These are phyloP conservation scores for Rhinatrema bivittatum DNA, from an alignment of 2,797 vertebrate species.

Conservation along the genomic window DNA sequence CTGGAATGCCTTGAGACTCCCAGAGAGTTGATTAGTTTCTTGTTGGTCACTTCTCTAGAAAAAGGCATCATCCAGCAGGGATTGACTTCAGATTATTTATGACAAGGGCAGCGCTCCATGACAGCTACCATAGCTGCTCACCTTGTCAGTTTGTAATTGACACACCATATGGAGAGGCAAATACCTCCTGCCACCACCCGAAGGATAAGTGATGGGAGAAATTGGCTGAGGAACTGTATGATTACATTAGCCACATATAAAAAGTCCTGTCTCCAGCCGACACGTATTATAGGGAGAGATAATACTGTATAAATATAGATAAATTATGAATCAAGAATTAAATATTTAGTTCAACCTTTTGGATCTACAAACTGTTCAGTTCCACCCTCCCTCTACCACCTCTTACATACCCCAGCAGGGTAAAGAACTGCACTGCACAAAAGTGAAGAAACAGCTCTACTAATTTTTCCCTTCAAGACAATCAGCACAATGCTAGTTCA, in stretches of 20 bases:
- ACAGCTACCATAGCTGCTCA: conserved; percentile 1
- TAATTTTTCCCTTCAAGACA: no score
- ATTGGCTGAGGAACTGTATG: conserved; percentile 12
- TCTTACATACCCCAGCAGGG: conserved; percentile 13
- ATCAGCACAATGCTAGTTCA: no score
- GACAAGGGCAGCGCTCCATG: conserved; percentile 3
- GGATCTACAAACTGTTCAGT: conserved; percentile 38
- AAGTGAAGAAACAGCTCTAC: no score
- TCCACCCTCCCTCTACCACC: no score
- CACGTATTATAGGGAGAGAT: conserved; percentile 26
- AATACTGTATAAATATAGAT: conserved; percentile 32
- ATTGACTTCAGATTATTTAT: conserved; percentile 6
- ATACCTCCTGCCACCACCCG: no score
- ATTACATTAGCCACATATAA: conserved; percentile 25
- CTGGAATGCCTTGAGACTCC: no score
- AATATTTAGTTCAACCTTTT: conserved; percentile 38
- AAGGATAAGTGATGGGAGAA: no score
- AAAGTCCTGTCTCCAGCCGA: conserved; percentile 18
- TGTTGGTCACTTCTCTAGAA: not conserved
- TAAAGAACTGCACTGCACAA: conserved; percentile 12
- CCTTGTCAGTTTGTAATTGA: conserved; percentile 8
- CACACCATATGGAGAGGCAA: conserved; percentile 12
- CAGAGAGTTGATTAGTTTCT: not conserved
- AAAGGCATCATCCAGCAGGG: not conserved
- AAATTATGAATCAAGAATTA: conserved; percentile 48